Percentiles rank a stretch among this genome's conserved stretches.
phyloP scores from a whole-genome alignment of 2,888 invertebrate genomes.

The Drosophila suboccidentalis region DNA sequence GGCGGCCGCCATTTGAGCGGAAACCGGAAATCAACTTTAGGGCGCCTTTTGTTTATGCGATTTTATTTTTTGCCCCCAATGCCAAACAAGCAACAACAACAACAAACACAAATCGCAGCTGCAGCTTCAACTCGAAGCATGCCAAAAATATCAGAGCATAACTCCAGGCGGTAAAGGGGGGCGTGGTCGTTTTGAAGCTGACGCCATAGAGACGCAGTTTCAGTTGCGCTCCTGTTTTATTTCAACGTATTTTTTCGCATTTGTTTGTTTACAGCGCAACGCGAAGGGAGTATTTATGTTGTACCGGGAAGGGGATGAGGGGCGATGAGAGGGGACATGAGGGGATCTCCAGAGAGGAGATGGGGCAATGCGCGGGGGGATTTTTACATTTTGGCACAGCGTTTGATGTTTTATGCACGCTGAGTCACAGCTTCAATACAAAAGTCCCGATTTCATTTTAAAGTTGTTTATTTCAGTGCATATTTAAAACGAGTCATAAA shows the following conservation, averaged over 20 bases:
- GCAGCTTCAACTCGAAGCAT: constrained; percentile 32
- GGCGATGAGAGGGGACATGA: background rate
- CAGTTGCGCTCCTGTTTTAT: constrained; percentile 21
- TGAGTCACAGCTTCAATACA: constrained; percentile 26
- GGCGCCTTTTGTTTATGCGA: constrained; percentile 72
- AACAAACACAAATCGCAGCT: constrained; percentile 39
- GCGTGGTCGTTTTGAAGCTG: background rate
- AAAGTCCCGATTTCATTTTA: constrained; percentile 28
- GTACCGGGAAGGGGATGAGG: background rate
- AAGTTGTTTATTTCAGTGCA: constrained; percentile 9
- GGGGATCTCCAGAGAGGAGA: background rate
- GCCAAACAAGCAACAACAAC: constrained; percentile 14
- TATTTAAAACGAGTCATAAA: background rate
- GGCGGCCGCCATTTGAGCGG: constrained; percentile 73
- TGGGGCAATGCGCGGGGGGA: constrained; percentile 14
- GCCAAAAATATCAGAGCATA: constrained; percentile 64
- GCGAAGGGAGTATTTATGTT: constrained; percentile 15
- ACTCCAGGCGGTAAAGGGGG: constrained; percentile 40
- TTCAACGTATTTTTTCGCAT: constrained; percentile 34
- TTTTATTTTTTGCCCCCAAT: constrained; percentile 56
- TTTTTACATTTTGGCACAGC: constrained; percentile 54
- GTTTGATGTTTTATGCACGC: constrained; percentile 77
- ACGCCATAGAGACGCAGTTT: constrained; percentile 22
- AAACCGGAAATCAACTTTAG: constrained; percentile 79
- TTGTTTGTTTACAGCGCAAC: constrained; percentile 65